Base-by-base conservation (phyloP, 2,797 vertebrate species). In the Notolabrus celidotus region DNA sequence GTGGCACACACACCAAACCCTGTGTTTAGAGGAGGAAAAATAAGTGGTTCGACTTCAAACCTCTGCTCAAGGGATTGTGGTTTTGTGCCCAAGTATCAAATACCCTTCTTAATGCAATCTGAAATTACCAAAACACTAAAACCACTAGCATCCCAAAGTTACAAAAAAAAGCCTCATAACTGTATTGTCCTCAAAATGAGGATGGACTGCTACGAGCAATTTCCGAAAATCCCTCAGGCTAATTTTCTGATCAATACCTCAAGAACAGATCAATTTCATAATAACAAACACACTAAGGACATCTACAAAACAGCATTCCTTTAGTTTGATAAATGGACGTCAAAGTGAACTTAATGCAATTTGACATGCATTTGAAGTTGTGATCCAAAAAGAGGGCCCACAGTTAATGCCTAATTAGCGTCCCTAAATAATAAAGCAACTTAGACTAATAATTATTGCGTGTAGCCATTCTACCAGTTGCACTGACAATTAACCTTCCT, bases 401-500 rank as follows among this genome's bases (percentile, higher is more conserved):
- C 72, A 82, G 88, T 88, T 92, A 92, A 91, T 89, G 86, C 90
- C 90, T 94, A 93, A 94, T 94, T 93, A 93, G 88, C 86, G 59
- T 84, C 83, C 87, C 91, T 89, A 92, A 94, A 93, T 94, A 93
- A 92, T 93, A 92, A 94, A 93, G 90, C 88, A 91, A 93, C 92
- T 87, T 84, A 79, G 86, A 84, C 91, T 90, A 91, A 93, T 93
- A 93, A 95, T 95, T 90, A 94, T 89, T 89, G 90, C 86, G 78
- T 88, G 91, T 90, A 86, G 74, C 86, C 89, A 87, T 93, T 93
- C 90, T 91, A 91, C 87, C 85, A 90, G 86, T 90, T 84, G 86
- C 84, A 70, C 85, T 91, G 86, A 93, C 92, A 94, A 94, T 94
- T 94, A 94, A 94, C 94, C 94, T 94, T 92, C 89, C 88, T 92